phyloP scores from a whole-genome alignment of 2,113 vertebrate species.

The Oreochromis spilurus region DNA sequence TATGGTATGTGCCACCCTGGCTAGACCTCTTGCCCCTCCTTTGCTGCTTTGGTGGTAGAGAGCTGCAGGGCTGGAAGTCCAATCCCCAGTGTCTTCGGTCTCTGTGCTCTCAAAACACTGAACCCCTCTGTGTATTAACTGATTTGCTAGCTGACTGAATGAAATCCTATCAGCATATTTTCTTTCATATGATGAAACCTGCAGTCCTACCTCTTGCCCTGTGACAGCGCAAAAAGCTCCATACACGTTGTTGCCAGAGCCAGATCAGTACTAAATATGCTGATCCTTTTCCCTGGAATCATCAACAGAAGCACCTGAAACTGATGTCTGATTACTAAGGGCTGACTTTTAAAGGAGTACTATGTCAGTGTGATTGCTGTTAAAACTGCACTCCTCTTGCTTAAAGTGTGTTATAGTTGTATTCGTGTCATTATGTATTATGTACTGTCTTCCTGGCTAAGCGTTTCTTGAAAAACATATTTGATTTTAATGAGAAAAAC shows the following conservation, averaged over 20 bases:
- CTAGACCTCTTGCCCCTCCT: not conserved
- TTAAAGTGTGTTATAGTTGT: not conserved
- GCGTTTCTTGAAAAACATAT: not conserved
- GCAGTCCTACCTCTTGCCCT: not conserved
- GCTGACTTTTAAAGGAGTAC: not conserved
- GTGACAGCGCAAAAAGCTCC: not conserved
- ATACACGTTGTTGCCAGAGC: accelerated
- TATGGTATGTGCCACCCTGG: not conserved
- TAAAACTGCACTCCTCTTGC: not conserved
- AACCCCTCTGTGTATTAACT: not conserved
- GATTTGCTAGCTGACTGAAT: not conserved
- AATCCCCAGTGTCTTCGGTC: accelerated
- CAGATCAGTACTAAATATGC: not conserved
- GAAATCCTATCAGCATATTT: not conserved
- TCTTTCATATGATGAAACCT: not conserved
- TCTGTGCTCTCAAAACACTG: not conserved
- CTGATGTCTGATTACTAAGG: not conserved
- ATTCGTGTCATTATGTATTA: not conserved
- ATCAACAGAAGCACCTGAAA: not conserved
- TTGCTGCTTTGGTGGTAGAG: not conserved
- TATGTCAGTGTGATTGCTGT: not conserved
- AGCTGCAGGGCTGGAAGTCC: not conserved
- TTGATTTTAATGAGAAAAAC: not conserved
- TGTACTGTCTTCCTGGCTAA: not conserved
- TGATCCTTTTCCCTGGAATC: not conserved